Percentiles rank a stretch among this genome's conserved stretches.
Evolutionary conservation across 2,888 invertebrate genomes (phyloP).

Genomic region (Sminthurinus aureus): DNA sequence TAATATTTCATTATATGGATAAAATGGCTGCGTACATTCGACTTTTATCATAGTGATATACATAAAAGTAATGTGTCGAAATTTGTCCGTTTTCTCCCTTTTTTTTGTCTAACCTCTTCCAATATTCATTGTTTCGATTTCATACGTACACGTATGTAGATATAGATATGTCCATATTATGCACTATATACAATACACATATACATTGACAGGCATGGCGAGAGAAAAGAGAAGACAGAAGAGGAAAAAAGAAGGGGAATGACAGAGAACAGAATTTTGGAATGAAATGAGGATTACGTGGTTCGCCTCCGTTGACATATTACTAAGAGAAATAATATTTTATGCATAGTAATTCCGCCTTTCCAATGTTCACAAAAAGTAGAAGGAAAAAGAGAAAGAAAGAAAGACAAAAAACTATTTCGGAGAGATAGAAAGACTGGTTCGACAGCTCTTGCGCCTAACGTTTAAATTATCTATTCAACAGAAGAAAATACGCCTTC

Average conservation of each 20-base stretch:
- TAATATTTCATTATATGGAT: too few species aligned
- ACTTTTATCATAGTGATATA: too few species aligned
- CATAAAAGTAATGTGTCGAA: too few species aligned
- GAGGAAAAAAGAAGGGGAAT: conserved; percentile 14
- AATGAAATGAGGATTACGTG: not conserved
- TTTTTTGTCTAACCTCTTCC: not conserved
- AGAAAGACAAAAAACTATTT: not conserved
- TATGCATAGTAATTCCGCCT: conserved; percentile 56
- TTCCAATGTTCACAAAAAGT: conserved; percentile 55
- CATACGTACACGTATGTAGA: not conserved
- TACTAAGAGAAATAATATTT: conserved; percentile 29
- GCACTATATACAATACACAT: not conserved
- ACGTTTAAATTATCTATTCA: conserved; percentile 55
- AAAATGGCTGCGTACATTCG: too few species aligned
- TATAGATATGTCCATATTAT: not conserved
- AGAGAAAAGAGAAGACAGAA: not conserved
- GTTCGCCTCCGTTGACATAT: not conserved
- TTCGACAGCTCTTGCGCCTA: conserved; percentile 38
- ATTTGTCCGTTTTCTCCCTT: not conserved
- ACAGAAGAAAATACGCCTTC: conserved; percentile 21
- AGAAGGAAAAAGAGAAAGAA: conserved; percentile 40
- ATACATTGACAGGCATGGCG: not conserved
- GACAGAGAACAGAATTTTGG: not conserved
- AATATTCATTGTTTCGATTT: not conserved
- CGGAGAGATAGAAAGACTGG: not conserved